phyloP scores from a whole-genome alignment of 2,113 vertebrate genomes.

The Scytalopus superciliaris region DNA sequence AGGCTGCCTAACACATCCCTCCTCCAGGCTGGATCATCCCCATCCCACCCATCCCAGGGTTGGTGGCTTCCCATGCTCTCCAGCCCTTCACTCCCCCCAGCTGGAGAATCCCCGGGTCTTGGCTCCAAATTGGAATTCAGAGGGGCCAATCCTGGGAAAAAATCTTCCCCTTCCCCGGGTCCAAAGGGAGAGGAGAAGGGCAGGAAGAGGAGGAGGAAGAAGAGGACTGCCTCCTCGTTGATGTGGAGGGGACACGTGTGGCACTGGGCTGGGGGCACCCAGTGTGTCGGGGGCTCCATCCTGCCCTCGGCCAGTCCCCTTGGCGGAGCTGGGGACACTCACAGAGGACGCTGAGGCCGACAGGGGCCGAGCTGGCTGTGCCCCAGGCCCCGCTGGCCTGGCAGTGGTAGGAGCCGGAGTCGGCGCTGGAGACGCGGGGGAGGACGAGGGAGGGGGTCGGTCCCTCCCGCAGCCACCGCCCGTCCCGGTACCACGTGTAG shows the following conservation, averaged over 20 bases:
- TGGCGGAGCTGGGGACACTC: constrained; percentile 10
- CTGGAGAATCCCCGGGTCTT: background rate
- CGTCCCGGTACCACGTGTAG: constrained; percentile 72
- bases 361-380: background rate
- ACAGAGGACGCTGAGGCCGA: constrained; percentile 71
- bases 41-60: too few species aligned
- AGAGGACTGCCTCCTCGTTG: background rate
- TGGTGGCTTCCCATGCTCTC: background rate
- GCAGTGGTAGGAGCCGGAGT: constrained; percentile 73
- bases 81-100: rapidly evolving
- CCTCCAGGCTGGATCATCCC: rapidly evolving
- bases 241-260: rapidly evolving
- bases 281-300: rapidly evolving
- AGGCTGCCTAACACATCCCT: rapidly evolving
- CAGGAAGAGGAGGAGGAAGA: background rate
- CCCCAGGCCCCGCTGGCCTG: background rate
- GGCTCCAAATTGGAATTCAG: background rate
- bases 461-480: constrained; percentile 11
- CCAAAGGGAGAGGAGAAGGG: background rate
- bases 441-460: background rate
- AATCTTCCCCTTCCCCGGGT: rapidly evolving
- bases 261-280: background rate
- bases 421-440: background rate
- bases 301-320: background rate
- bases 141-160: background rate